These are phyloP conservation scores for Equus przewalskii DNA, from an alignment of 2,113 vertebrate species.

Conservation along the genomic window DNA sequence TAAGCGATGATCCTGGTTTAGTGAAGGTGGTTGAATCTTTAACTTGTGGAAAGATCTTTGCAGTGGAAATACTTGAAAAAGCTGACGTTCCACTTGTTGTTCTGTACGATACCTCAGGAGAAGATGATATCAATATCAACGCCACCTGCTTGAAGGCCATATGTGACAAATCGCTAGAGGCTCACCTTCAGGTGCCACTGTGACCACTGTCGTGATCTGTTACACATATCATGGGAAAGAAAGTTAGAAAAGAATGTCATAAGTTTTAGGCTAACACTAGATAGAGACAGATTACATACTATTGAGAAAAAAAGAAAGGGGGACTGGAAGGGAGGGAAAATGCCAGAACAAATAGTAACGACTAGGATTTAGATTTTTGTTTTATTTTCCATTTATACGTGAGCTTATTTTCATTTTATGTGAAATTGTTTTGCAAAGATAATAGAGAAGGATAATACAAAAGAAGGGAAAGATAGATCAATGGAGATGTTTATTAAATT, in stretches of 20 bases:
- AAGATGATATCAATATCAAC: constrained; percentile 96
- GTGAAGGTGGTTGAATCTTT: constrained; percentile 91
- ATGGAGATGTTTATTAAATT: constrained; percentile 32
- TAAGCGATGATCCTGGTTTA: constrained; percentile 90
- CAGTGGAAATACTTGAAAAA: constrained; percentile 93
- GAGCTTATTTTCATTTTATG: constrained; percentile 24
- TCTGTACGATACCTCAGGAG: constrained; percentile 96
- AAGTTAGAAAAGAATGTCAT: background rate
- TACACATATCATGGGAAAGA: background rate
- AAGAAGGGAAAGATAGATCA: background rate
- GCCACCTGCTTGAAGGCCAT: constrained; percentile 91
- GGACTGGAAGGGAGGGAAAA: background rate
- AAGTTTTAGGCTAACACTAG: background rate
- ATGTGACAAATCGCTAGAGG: constrained; percentile 92
- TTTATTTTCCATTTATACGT: constrained; percentile 43
- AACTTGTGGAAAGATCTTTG: constrained; percentile 93
- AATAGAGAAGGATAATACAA: background rate
- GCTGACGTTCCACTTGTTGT: constrained; percentile 90
- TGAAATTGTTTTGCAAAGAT: constrained; percentile 35
- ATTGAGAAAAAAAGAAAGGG: background rate
- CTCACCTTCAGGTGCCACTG: constrained; percentile 91
- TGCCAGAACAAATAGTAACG: background rate
- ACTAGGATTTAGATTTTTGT: constrained; percentile 20
- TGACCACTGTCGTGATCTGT: background rate
- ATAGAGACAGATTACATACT: background rate